phyloP scores from a whole-genome alignment of 2,113 vertebrate species.

The Poeciliopsis occidentalis region DNA sequence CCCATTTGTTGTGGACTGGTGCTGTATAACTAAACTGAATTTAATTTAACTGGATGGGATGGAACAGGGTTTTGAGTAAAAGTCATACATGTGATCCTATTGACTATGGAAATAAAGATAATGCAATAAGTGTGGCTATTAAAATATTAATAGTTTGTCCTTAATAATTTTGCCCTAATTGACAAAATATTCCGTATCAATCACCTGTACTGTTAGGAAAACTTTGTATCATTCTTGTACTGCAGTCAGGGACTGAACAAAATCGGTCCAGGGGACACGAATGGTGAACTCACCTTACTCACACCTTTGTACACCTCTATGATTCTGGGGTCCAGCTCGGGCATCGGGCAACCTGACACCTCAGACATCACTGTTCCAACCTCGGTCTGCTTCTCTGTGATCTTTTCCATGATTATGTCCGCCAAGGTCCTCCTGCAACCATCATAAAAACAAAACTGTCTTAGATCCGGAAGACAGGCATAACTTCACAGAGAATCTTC shows the following conservation, averaged over 20 bases:
- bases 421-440: constrained; percentile 87
- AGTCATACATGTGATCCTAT: no score
- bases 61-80: no score
- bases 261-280: not conserved
- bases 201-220: not conserved
- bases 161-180: not conserved
- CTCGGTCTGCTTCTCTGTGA: constrained; percentile 97
- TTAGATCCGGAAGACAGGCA: not conserved
- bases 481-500: rapidly evolving
- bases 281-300: constrained; percentile 80
- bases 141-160: not conserved
- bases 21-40: no score
- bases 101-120: no score
- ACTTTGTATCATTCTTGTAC: not conserved
- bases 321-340: constrained; percentile 90
- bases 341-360: constrained; percentile 84
- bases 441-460: constrained; percentile 19
- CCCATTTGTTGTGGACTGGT: no score
- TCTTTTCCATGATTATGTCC: constrained; percentile 97
- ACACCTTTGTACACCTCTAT: constrained; percentile 93
- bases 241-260: not conserved
- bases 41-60: no score
- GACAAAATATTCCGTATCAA: not conserved
- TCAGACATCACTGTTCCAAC: constrained; percentile 92
- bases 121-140: no score